Conservation (phyloP, 2,113 vertebrate species). For the Fregata magnificens region DNA sequence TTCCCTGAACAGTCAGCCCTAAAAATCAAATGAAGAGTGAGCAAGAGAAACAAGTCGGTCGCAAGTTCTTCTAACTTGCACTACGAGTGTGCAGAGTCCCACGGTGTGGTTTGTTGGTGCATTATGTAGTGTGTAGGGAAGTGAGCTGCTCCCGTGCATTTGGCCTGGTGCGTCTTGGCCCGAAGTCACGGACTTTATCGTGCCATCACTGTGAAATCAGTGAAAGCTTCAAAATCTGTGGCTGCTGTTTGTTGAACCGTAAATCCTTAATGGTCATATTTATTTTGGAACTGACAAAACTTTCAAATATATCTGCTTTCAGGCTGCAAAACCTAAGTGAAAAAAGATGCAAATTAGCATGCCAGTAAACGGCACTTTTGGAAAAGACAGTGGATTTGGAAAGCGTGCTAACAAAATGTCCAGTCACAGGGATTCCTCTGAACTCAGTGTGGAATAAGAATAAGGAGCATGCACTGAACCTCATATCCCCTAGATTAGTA, state of each 20-base stretch:
- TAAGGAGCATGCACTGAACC: neutral
- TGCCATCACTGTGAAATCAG: neutral
- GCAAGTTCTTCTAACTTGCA: neutral
- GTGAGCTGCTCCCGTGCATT: neutral
- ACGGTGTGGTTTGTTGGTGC: neutral
- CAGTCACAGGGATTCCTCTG: neutral
- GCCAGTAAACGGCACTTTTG: neutral
- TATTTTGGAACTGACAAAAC: neutral
- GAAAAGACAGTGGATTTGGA: neutral
- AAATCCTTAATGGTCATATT: neutral
- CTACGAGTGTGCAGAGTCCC: neutral
- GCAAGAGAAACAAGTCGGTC: neutral
- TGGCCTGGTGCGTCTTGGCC: neutral
- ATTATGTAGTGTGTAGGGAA: neutral
- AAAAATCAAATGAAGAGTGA: neutral
- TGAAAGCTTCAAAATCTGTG: neutral
- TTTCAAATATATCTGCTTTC: neutral
- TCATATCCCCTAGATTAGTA: neutral
- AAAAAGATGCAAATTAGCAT: neutral
- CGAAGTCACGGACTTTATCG: rapidly evolving
- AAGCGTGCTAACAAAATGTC: neutral
- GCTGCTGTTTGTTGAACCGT: neutral
- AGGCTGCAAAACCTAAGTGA: neutral
- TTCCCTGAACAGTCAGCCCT: neutral
- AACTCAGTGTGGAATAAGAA: neutral